Evolutionary conservation across 1,140 invertebrate species (phyloP).

Genomic region (Phymorhynchus buccinoides): DNA sequence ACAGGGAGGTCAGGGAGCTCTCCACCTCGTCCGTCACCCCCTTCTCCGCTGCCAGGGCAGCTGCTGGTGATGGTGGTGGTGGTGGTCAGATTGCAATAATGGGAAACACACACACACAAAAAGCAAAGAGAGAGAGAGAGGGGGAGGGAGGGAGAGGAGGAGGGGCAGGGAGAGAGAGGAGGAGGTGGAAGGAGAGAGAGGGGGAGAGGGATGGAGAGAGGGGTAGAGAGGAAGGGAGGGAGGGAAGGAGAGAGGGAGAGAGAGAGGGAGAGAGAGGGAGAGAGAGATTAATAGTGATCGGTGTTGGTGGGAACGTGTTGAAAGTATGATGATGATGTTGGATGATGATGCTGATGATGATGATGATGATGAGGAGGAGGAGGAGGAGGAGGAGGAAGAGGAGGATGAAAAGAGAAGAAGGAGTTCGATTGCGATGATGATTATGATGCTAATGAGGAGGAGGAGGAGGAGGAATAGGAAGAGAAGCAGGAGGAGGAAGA

Average conservation of each 20-base stretch:
- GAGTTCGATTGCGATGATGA: not conserved
- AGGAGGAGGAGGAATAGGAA: not conserved
- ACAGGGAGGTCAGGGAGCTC: conserved; percentile 74
- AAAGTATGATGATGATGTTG: too few species aligned
- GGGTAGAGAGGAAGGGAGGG: not conserved
- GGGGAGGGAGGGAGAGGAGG: conserved; percentile 30
- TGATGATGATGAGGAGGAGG: too few species aligned
- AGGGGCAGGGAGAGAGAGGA: conserved; percentile 6
- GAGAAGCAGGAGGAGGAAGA: too few species aligned
- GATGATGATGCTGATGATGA: too few species aligned
- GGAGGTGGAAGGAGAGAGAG: conserved; percentile 8
- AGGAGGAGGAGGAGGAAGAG: too few species aligned
- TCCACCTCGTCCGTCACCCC: conserved; percentile 73
- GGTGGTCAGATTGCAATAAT: conserved; percentile 15
- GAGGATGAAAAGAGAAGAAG: not conserved
- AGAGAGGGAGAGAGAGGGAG: not conserved
- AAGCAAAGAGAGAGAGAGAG: conserved; percentile 34
- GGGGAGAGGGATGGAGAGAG: not conserved
- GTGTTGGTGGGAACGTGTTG: too few species aligned
- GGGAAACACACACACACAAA: not conserved
- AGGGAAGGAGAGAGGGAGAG: not conserved
- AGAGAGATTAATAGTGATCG: too few species aligned
- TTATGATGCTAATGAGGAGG: not conserved
- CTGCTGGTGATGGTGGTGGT: too few species aligned
- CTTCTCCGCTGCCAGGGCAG: conserved; percentile 58